Evolutionary conservation across 1,140 invertebrate genomes (phyloP), one percentile per base, ranked within the genome.

Genomic region (Lordiphosa stackelbergi): DNA sequence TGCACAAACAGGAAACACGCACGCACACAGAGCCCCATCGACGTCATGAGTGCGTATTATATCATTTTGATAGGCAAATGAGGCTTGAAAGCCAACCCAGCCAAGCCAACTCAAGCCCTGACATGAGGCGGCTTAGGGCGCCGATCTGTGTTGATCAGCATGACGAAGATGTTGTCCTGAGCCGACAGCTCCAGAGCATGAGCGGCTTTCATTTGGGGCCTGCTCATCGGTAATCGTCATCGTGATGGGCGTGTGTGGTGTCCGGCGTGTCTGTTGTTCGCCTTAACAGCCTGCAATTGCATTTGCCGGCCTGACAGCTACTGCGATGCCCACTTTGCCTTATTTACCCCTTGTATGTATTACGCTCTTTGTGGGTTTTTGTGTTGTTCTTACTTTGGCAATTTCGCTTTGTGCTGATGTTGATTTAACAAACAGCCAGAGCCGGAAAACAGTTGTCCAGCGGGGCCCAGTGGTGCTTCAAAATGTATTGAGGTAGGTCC

Each of bases 31-130:
- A 35, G 60, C 42, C 28, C 28, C 55, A 65, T 81, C 70, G 66
- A 79, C 75, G 66, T 83, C 68, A 83, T 65, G 59, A 75, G 73
- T 71, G 66, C 62, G 66, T 84, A 66, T 84, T 84, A 84, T 74
- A 78, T 85, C 66, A 74, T 53, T 74, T 77, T 79, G 79, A 85
- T 84, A 79, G 79, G 70, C 71, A 79, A 85, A 85, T 79, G 81
- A 75, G 79, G 66, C 79, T 72, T 72, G 64, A 84, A 83, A 77
- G 77, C 78, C 10, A 49, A 36, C 68, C 69, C 45, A 46, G 53
- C 68, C 66, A 68, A 55, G 48, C 34, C 60, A 53, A 38, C 24
- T 28, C 28, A 31, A 31, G 28, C 28, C 24, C 53, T 63, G 63
- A 55, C 53, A 42, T 66, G 52, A 61, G 62, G 65, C 57, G 59